Evolutionary conservation across 2,113 vertebrate species (phyloP), one percentile per base, ranked within the genome.

Genomic region (Psophia crepitans): DNA sequence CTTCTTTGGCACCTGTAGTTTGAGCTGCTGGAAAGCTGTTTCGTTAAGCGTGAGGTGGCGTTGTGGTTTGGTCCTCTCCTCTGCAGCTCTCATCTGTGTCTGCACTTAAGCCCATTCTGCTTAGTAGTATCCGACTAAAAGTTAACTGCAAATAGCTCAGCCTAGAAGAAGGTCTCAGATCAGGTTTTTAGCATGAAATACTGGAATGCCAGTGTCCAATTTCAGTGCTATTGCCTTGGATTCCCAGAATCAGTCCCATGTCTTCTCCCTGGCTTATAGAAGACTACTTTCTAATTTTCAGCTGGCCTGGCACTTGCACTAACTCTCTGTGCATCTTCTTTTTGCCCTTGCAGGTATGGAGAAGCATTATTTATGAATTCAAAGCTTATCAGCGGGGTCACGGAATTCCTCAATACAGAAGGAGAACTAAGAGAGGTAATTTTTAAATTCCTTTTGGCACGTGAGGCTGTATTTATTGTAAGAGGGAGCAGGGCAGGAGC

Each of bases 281-380:
- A 87, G 23, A 53, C 48, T 73, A 15, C 44, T 91, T 76, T 43
- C 15, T 63, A 30, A 57, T 78, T 76, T 92, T 87, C 51, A 48
- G 27, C 33, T 75, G 23, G 9, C 8, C 44, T 78, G 41, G 18
- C 30, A 46, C 61, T 75, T 79, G 22, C 30, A 35, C 35, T 88
- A 56, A 93, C n/a, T 82, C 44, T 73, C 22, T 84, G 6, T 93
- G 18, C 58, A 23, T 86, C 87, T 93, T 97, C 63, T 61, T 96
- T 95, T 84, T 91, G 57, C 75, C 70, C 93, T 87, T 96, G 54
- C 87, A 99, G 99, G 49, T 99, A 99, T 4, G 99, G 99, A n/a
- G 99, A 99, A 97, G 99, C 99, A 17, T 96, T 99, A 96, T 99
- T 99, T 98, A 99, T 99, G 99, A 99, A 99, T 97, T 99, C 99